Evolutionary conservation across 2,113 vertebrate genomes (phyloP).

Genomic region (Gallinago media): DNA sequence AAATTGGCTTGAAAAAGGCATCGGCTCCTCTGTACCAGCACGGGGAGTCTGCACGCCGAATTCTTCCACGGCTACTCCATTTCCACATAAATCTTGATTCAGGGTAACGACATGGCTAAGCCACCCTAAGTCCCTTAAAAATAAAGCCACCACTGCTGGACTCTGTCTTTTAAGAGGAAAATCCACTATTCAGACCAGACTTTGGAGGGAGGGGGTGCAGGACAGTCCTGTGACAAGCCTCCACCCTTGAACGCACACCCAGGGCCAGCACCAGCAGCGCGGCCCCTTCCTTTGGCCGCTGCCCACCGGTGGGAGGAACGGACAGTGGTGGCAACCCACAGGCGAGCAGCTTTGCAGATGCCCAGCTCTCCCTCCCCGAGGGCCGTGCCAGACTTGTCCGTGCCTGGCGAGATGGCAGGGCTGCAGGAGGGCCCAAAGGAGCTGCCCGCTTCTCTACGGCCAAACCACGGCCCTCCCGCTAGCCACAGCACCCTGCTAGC

Average conservation of each 20-base stretch:
- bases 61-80: background rate
- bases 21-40: background rate
- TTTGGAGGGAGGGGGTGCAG: background rate
- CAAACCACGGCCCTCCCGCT: rapidly evolving
- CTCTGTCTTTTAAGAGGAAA: background rate
- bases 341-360: rapidly evolving
- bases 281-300: background rate
- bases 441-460: rapidly evolving
- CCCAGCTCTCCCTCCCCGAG: background rate
- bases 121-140: background rate
- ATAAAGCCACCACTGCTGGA: rapidly evolving
- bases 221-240: background rate
- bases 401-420: rapidly evolving
- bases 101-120: background rate
- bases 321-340: rapidly evolving
- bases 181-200: background rate
- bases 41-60: background rate
- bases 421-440: background rate
- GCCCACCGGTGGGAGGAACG: rapidly evolving
- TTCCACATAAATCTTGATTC: background rate
- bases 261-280: background rate
- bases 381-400: background rate
- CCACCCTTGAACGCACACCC: background rate
- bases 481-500: rapidly evolving
- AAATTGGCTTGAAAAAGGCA: background rate